Evolutionary conservation across 2,888 invertebrate species (phyloP).

Genomic region (Cyclophora albipunctata): DNA sequence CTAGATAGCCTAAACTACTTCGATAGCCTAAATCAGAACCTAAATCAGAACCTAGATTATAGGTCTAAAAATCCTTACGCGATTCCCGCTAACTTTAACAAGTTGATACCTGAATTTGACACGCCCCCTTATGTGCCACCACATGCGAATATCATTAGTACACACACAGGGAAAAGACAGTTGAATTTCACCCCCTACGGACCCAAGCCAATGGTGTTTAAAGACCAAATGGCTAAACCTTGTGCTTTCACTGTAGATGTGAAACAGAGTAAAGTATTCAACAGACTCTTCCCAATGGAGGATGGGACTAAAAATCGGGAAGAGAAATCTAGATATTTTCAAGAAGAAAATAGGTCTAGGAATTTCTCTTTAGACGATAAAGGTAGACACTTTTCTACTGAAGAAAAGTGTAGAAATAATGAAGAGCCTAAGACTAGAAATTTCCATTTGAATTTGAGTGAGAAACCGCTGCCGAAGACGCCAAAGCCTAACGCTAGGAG

Average conservation of each 20-base stretch:
- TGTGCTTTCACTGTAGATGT: slow-evolving; percentile 56
- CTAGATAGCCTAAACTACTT: slow-evolving; percentile 61
- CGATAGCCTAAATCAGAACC: slow-evolving; percentile 64
- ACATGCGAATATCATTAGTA: slow-evolving; percentile 43
- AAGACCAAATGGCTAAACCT: slow-evolving; percentile 49
- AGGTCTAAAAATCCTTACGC: slow-evolving; percentile 69
- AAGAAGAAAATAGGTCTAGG: too few species aligned
- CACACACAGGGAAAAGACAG: slow-evolving; percentile 32
- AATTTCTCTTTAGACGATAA: too few species aligned
- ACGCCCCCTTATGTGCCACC: slow-evolving; percentile 62
- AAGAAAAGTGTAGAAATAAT: too few species aligned
- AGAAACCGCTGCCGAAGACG: slow-evolving; percentile 49
- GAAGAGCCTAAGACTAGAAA: slow-evolving; percentile 53
- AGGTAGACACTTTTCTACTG: too few species aligned
- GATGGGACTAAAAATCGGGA: neutral
- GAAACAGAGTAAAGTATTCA: slow-evolving; percentile 63
- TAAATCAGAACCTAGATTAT: slow-evolving; percentile 50
- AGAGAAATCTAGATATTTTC: slow-evolving; percentile 3
- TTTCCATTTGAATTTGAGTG: slow-evolving; percentile 56
- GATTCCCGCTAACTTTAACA: slow-evolving; percentile 67
- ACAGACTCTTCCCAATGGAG: slow-evolving; percentile 49
- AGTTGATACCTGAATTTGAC: slow-evolving; percentile 58
- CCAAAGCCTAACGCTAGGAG: slow-evolving; percentile 62
- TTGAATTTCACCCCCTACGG: slow-evolving; percentile 39
- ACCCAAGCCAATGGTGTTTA: slow-evolving; percentile 47